A percentile compares a stretch with the other conserved stretches of the same genome.
Conservation (phyloP, 2,888 invertebrate genomes). For the Melolontha melolontha region DNA sequence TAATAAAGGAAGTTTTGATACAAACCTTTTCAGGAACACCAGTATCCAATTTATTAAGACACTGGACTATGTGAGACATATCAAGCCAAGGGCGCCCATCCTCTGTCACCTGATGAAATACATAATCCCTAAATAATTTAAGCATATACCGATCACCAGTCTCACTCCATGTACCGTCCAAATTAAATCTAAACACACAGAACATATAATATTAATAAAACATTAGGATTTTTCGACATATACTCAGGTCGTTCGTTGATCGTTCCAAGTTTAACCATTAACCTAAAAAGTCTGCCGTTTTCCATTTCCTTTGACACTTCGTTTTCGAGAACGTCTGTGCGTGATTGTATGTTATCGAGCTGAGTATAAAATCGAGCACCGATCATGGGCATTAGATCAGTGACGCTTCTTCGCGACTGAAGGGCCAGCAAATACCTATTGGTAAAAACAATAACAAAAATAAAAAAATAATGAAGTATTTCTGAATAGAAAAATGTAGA, state of each 20-base stretch:
- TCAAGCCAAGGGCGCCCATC: conserved; percentile 97
- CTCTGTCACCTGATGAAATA: conserved; percentile 95
- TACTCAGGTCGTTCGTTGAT: conserved; percentile 97
- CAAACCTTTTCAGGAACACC: conserved; percentile 86
- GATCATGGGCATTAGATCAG: conserved; percentile 99
- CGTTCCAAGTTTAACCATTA: conserved; percentile 91
- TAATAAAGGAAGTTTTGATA: too few relatives aligned
- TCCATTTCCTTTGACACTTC: conserved; percentile 94
- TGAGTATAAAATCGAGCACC: conserved; percentile 97
- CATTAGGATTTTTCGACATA: conserved; percentile 10
- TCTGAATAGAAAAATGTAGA: too few relatives aligned
- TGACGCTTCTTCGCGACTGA: conserved; percentile 80
- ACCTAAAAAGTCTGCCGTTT: conserved; percentile 91
- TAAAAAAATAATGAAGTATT: too few relatives aligned
- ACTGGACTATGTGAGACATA: conserved; percentile 93
- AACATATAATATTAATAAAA: conserved; percentile 36
- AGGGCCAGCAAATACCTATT: conserved; percentile 80
- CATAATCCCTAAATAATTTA: conserved; percentile 96
- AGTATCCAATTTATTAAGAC: conserved; percentile 92
- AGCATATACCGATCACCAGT: conserved; percentile 98
- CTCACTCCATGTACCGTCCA: conserved; percentile 97
- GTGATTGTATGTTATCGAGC: conserved; percentile 88
- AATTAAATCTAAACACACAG: conserved; percentile 75
- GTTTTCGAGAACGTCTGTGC: conserved; percentile 90
- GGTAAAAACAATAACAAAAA: conserved; percentile 45